A percentile compares a stretch with the other conserved stretches of the same genome.
Conservation (phyloP, 2,797 vertebrate genomes). For the Arctocebus calabarensis region DNA sequence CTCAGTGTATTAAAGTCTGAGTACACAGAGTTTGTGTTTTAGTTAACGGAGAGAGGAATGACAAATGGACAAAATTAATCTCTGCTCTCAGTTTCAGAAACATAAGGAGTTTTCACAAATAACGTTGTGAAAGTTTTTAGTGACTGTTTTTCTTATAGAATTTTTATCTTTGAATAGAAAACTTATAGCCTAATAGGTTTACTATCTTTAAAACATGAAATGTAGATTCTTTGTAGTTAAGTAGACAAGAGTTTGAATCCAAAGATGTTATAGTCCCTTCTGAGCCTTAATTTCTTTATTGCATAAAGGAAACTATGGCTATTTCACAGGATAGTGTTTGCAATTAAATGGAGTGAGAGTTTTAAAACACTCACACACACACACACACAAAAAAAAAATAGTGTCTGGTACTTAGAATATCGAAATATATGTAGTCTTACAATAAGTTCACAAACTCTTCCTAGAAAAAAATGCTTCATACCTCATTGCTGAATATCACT, state of each 20-base stretch:
- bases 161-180: not conserved
- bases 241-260: not conserved
- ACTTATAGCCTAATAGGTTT: not conserved
- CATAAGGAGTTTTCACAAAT: not conserved
- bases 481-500: too few species aligned
- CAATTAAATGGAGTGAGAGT: not conserved
- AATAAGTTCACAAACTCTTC: too few species aligned
- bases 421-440: not conserved
- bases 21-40: not conserved
- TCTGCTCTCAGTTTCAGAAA: not conserved
- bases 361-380: not conserved
- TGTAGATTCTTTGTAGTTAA: not conserved
- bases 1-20: not conserved
- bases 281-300: not conserved
- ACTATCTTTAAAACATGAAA: not conserved
- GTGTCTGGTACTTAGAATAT: not conserved
- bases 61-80: not conserved
- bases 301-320: not conserved
- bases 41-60: not conserved
- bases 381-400: not conserved
- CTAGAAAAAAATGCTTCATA: too few species aligned
- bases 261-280: not conserved
- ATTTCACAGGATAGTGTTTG: not conserved
- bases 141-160: not conserved
- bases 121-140: not conserved